Percentiles rank a stretch among this genome's conserved stretches.
Evolutionary conservation across 2,797 vertebrate genomes (phyloP).

Genomic region (Valencia hispanica): DNA sequence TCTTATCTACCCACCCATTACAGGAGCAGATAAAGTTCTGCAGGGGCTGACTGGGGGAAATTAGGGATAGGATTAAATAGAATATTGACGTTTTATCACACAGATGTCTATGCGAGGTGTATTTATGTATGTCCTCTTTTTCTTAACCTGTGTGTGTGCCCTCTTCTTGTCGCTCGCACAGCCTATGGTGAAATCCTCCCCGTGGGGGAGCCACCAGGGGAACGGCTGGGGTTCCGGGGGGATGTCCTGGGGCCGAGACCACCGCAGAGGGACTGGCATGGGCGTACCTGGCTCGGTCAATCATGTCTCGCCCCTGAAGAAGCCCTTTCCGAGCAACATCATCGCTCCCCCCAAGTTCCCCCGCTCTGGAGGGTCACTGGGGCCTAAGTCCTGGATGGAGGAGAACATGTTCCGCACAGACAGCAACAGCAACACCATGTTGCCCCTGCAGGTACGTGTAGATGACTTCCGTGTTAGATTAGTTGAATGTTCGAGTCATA

Average conservation of each 20-base stretch:
- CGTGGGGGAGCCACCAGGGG: constrained; percentile 94
- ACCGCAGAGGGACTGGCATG: constrained; percentile 90
- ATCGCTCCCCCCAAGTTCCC: constrained; percentile 98
- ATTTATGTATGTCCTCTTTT: background rate
- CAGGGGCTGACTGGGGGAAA: constrained; percentile 31
- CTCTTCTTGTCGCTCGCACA: constrained; percentile 47
- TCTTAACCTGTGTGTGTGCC: constrained; percentile 3
- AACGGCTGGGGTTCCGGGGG: constrained; percentile 94
- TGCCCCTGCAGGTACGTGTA: constrained; percentile 93
- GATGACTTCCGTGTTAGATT: constrained; percentile 12
- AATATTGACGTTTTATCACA: background rate
- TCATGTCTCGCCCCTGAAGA: constrained; percentile 96
- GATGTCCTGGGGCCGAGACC: constrained; percentile 95
- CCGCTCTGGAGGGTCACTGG: constrained; percentile 88
- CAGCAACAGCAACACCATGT: constrained; percentile 95
- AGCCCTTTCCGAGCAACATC: constrained; percentile 95
- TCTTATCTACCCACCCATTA: constrained; percentile 73
- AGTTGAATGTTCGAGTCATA: constrained; percentile 1
- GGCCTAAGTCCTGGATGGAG: constrained; percentile 95
- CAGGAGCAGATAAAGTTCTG: constrained; percentile 63
- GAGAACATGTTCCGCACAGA: constrained; percentile 97
- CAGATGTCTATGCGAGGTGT: background rate
- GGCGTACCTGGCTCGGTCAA: constrained; percentile 90
- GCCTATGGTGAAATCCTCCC: constrained; percentile 96
- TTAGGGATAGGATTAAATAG: constrained; percentile 5